Conservation (phyloP, 2,888 invertebrate genomes). For the Neuroscelio doddi region DNA sequence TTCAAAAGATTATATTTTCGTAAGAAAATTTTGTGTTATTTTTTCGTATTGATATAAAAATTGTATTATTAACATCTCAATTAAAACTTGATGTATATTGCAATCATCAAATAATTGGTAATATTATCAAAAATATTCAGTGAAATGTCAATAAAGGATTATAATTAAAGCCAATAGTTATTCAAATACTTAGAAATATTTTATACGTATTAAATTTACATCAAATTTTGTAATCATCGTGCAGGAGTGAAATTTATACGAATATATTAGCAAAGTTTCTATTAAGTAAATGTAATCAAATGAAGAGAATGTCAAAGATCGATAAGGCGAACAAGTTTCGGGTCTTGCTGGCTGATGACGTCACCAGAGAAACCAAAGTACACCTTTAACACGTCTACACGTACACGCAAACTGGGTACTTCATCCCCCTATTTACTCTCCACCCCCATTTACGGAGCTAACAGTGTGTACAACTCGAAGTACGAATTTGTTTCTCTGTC, state of each 20-base stretch:
- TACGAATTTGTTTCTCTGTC: slow-evolving; percentile 42
- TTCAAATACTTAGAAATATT: no score
- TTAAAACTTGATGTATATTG: no score
- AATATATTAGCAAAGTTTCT: background rate
- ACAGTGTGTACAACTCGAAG: slow-evolving; percentile 44
- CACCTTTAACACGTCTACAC: slow-evolving; percentile 47
- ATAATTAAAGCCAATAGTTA: no score
- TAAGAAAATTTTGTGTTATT: no score
- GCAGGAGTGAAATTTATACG: background rate
- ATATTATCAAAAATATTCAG: no score
- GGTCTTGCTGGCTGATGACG: slow-evolving; percentile 43
- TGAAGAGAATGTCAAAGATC: slow-evolving; percentile 48
- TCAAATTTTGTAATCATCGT: background rate
- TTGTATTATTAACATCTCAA: no score
- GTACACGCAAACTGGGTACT: slow-evolving; percentile 44
- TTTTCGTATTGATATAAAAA: no score
- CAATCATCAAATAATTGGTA: no score
- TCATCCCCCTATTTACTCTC: slow-evolving; percentile 46
- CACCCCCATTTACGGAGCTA: slow-evolving; percentile 45
- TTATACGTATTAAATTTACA: no score
- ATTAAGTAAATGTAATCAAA: slow-evolving; percentile 46
- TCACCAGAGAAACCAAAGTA: slow-evolving; percentile 43
- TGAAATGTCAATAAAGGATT: no score
- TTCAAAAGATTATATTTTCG: no score
- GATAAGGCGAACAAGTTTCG: slow-evolving; percentile 45